Base-by-base conservation (phyloP, 2,797 vertebrate species). In the Corythornis leucogaster region DNA sequence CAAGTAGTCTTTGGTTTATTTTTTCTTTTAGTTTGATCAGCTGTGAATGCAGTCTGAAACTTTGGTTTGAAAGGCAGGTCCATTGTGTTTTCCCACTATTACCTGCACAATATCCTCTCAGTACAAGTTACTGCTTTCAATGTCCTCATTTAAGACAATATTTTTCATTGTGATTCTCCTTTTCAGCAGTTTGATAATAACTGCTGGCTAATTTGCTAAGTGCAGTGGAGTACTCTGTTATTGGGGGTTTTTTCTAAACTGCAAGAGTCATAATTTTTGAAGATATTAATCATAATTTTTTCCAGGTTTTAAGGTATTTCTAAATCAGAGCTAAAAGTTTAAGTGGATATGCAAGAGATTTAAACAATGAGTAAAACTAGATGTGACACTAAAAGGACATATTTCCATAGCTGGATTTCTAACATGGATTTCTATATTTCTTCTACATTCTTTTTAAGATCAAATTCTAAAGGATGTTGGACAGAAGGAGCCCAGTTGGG, bases 401-500 rank as follows among this genome's bases (percentile, higher is more conserved):
- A 43, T 57, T 88, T 67, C 74, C 8, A 0, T 8, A 50, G 2
- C n/a, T 46, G 58, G 25, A 6, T 85, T 87, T 75, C 33, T 92
- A 24, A 94, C 0, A 0, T 38, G 35, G 8, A 3, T 1, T 50
- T 86, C 48, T 51, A 1, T 38, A 1, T 79, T 74, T 90, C 66
- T 95, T 74, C 67, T 73, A 0, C 85, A 43, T 35, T n/a, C 40
- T 63, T 55, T 81, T 61, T 13, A 92, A 98, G 97, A 80, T 85
- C 96, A 5, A 97, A 61, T 85, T 74, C 95, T 68, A 98, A 98
- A 91, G 96, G 97, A 25, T 94, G 94, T 87, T 90, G 30, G 58
- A 92, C 94, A 1, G 98, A 98, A 87, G 96, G 96, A 69, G 94
- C 96, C 9, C 97, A 98, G 78, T 80, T 98, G 30, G 96, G 97